Base-by-base conservation (phyloP, 1,140 invertebrate species). In the Ceratitis capitata region DNA sequence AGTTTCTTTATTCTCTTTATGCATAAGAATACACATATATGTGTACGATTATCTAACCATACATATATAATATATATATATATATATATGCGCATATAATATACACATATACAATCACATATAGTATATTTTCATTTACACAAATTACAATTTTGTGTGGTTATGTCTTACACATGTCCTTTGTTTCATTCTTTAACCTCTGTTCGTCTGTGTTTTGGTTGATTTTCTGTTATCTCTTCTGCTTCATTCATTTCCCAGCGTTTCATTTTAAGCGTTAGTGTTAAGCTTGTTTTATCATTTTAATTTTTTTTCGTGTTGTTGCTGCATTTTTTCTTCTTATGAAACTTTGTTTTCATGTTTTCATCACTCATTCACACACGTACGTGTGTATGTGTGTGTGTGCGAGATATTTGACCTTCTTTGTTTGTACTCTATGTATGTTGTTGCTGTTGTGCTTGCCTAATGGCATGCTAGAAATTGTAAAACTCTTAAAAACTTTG, bases 401-500 rank as follows among this genome's bases (percentile, higher is more conserved):
- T n/a, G n/a, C n/a, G n/a, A n/a, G 51, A 4, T 53, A 53, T 53
- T 53, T 53, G n/a, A 53, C 5, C 9, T 14, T 49, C 47, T 14
- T 9, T 14, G 7, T 9, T 49, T 49, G 7, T 61, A 12, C 3
- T 61, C 58, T 61, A 26, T 69, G 10, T 29, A 26, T 29, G 58
- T 32, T 69, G 3, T 69, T 19, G 26, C n/a, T 35, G 2, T 19
- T 2, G 16, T 32, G 61, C 0, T 6, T 32, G 61, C 61, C 32
- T 39, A 35, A 69, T 69, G 32, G 61, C 39, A 39, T 69, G 61
- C 61, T 69, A 69, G 32, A 69, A 69, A 69, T 35, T 69, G 61
- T 69, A 69, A 69, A 69, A 69, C 32, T 69, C 61, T 69, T 39
- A 69, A 69, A 29, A 35, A 32, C 32, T 69, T 35, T 69, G 32